phyloP scores from a whole-genome alignment of 2,113 vertebrate genomes.

The Pao palembangensis region DNA sequence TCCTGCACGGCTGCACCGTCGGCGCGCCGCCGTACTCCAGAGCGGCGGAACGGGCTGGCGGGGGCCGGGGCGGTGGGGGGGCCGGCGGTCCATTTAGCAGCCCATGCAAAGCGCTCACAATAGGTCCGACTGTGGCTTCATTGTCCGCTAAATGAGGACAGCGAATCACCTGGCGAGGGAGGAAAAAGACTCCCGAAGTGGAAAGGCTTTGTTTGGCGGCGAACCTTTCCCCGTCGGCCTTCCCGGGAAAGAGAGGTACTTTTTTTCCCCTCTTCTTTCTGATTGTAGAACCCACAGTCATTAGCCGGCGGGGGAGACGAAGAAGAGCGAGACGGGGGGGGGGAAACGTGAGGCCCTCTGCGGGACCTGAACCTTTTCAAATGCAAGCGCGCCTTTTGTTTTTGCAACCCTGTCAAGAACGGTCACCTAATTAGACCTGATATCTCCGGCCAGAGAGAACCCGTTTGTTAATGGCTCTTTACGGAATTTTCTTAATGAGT shows the following conservation, averaged over 20 bases:
- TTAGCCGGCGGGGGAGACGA: constrained; percentile 71
- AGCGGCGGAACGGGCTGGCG: constrained; percentile 5
- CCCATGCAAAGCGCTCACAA: constrained; percentile 76
- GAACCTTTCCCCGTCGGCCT: constrained; percentile 57
- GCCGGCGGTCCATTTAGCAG: constrained; percentile 56
- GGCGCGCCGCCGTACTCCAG: not conserved
- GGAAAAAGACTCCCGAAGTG: constrained; percentile 81
- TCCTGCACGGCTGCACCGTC: constrained; percentile 38
- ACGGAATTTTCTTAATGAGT: constrained; percentile 97
- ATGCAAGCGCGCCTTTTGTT: constrained; percentile 80
- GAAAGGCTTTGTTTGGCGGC: constrained; percentile 80
- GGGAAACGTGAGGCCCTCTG: constrained; percentile 81
- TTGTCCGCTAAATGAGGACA: constrained; percentile 73
- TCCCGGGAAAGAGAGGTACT: constrained; percentile 59
- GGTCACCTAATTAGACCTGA: constrained; percentile 97
- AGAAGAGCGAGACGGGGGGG: constrained; percentile 34
- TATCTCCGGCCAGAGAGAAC: constrained; percentile 87
- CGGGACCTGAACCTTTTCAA: constrained; percentile 77
- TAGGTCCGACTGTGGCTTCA: constrained; percentile 73
- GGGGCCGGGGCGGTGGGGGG: constrained; percentile 24
- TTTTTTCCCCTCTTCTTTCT: constrained; percentile 32
- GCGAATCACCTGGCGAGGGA: constrained; percentile 88
- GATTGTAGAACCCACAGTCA: constrained; percentile 86
- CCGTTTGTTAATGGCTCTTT: constrained; percentile 90
- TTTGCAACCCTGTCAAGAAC: constrained; percentile 90